Conservation (phyloP, 2,888 invertebrate species). For the Drosophila cracens region DNA sequence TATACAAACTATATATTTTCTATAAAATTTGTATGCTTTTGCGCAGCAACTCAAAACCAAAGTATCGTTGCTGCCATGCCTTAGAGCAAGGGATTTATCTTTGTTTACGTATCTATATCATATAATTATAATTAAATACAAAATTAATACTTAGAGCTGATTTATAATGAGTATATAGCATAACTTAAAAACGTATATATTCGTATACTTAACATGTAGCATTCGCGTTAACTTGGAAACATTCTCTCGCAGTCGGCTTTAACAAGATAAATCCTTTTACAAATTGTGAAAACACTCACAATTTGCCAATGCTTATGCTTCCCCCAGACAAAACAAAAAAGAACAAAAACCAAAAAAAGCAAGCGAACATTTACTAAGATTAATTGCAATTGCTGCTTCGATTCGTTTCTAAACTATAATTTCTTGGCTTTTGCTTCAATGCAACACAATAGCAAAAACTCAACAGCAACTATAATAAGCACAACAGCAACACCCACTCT, state of each 20-base stretch:
- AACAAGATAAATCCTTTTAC: conserved; percentile 73
- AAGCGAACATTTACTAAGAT: conserved; percentile 20
- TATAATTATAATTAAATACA: conserved; percentile 6
- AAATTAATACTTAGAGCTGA: conserved; percentile 29
- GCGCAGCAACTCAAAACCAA: conserved; percentile 56
- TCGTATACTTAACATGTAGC: conserved; percentile 40
- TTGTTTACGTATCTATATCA: conserved; percentile 37
- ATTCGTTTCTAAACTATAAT: conserved; percentile 47
- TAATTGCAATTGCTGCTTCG: conserved; percentile 50
- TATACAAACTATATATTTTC: conserved; percentile 43
- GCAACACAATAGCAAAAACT: conserved; percentile 61
- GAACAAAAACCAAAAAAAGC: conserved; percentile 14
- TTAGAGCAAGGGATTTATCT: conserved; percentile 75
- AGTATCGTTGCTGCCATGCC: conserved; percentile 55
- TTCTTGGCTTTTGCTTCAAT: conserved; percentile 64
- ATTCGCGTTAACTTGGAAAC: conserved; percentile 22
- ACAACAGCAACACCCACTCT: conserved; percentile 35
- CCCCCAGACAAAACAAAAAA: conserved; percentile 10
- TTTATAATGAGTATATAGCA: conserved; percentile 45
- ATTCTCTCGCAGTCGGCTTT: conserved; percentile 26
- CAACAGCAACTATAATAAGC: conserved; percentile 14
- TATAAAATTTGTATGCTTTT: conserved; percentile 61
- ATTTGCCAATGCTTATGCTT: conserved; percentile 45
- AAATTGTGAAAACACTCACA: conserved; percentile 26
- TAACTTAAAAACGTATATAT: conserved; percentile 25